Base-by-base conservation (phyloP, 2,113 vertebrate genomes). In the Triplophysa tibetana region DNA sequence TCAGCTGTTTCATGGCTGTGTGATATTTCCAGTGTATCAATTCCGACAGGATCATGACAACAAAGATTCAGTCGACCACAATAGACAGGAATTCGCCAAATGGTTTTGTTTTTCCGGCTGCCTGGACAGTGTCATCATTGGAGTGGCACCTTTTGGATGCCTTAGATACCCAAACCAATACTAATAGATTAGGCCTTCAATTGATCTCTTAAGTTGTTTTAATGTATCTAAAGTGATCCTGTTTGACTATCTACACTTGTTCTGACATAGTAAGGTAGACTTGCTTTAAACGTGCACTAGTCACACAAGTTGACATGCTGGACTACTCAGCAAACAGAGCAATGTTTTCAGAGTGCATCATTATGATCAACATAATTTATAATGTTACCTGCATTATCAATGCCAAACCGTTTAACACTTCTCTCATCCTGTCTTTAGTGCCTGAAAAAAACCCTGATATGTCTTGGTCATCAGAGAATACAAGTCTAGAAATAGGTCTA, bases 41-140 rank as follows among this genome's bases (percentile, higher is more conserved):
- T 84, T 89, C 85, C 72, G 81, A 84, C 41, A 81, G 81, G 84
- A 54, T 61, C 79, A 87, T 75, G 60, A 75, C 82, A 75, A 84
- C 85, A 77, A 50, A 90, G 87, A 90, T 88, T 89, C 88, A 89
- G 64, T 38, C 48, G 81, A 81, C 88, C 73, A 89, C 90, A 92
- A 91, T 92, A 92, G 89, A 86, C 84, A 62, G 0, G 75, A 73
- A 60, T 48, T 61, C n/a, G 24, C 70, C 45, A 82, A 70, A 69
- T 88, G 88, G 86, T 88, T 89, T 84, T 88, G 83, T 86, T 91
- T 86, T 91, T 91, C 88, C 85, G 60, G 85, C 78, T 69, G 85
- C 86, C 77, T 41, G 24, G 12, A 62, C 16, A 43, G 38, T 65
- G 61, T 14, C 19, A 41, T 21, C 29, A 41, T 21, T 41, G 33